Evolutionary conservation across 92 coral and sea anemone genomes (phyloP).

Genomic region (Palythoa caribaeorum): DNA sequence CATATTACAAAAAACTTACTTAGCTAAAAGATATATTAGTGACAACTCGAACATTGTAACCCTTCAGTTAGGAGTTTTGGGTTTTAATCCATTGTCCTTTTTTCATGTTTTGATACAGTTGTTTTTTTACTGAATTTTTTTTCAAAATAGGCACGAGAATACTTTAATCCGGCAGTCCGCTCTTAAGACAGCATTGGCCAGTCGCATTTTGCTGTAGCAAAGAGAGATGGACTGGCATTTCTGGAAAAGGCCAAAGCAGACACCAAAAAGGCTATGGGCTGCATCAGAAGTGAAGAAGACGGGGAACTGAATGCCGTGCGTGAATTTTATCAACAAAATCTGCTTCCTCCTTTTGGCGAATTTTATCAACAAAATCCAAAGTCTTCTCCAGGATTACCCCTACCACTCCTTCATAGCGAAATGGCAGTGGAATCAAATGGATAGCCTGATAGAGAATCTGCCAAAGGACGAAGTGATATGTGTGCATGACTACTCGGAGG

Average conservation of each 20-base stretch:
- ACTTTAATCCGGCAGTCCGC: constrained; percentile 4
- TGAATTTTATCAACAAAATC: background rate
- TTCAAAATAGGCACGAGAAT: constrained; percentile 1
- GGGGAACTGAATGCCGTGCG: background rate
- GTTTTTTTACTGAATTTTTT: background rate
- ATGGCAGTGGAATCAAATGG: no score
- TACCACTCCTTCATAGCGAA: no score
- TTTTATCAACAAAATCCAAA: no score
- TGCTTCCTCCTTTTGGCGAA: no score
- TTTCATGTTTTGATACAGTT: background rate
- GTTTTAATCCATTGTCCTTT: background rate
- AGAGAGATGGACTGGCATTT: background rate
- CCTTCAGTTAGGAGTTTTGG: background rate
- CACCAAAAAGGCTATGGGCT: background rate
- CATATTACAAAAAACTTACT: background rate
- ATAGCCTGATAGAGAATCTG: no score
- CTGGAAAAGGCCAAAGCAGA: no score
- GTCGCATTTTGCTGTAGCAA: background rate
- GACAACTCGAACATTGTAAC: background rate
- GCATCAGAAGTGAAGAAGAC: background rate
- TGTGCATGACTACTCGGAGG: no score
- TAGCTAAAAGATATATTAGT: background rate
- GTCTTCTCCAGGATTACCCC: no score
- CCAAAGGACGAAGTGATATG: no score
- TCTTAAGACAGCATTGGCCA: background rate